Evolutionary conservation across 2,797 vertebrate genomes (phyloP), one percentile per base, ranked within the genome.

Genomic region (Garrulus glandarius): DNA sequence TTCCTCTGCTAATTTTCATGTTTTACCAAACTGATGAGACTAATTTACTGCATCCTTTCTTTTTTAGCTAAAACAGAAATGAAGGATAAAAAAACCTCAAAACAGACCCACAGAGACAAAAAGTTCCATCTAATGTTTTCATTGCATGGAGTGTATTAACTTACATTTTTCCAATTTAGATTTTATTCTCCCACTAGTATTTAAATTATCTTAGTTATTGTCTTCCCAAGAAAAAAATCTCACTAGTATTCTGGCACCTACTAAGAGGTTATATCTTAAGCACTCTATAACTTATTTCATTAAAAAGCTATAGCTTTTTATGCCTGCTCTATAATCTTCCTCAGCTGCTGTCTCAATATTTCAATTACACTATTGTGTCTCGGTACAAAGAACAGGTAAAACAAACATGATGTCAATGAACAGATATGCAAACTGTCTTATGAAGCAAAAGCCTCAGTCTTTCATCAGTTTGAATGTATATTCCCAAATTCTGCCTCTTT

Each of bases 31-130:
- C 14, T 50, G 68, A 65, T 34, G 84, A 13, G 17, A 64, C 14
- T 79, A 13, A 52, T 84, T 84, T 76, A 64, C 24, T 84, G 10
- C 9, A 71, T 65, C 10, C 0, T 84, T 29, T 84, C 14, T 78
- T 43, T 53, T 57, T 44, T 15, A 91, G 22, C 11, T 78, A 44
- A 84, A 86, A 69, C 7, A 87, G 29, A 91, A 91, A 53, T 49
- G 32, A 55, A 53, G 2, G 15, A 30, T 37, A 65, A 67, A 91
- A 59, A 56, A 1, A 0, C 0, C 7, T 9, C 24, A n/a, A 44
- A 56, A 13, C 14, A 44, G 19, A 49, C 9, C 12, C 26, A 50
- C 5, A 19, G 18, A 7, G 10, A 30, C 32, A 30, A 63, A 47
- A 59, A 7, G 3, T 56, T 76, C 5, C 7, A 53, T 26, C 60